Conservation (phyloP, 2,113 vertebrate genomes). For the Corythoichthys intestinalis region DNA sequence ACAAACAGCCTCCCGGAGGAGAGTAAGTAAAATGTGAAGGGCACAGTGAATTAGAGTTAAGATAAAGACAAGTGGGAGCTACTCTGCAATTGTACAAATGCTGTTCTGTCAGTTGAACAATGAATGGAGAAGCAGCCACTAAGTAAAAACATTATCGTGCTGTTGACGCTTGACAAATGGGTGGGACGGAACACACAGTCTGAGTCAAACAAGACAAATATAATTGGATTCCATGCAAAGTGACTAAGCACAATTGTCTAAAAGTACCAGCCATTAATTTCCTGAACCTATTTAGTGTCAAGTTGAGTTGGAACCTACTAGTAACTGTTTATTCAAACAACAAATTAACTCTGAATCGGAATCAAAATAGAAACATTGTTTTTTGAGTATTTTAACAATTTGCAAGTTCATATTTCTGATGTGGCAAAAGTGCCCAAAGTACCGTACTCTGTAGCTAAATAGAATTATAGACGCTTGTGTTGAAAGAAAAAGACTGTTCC, state of each 20-base stretch:
- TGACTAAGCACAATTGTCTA: not conserved
- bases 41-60: conserved; percentile 40
- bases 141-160: conserved; percentile 21
- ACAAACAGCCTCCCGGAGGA: conserved; percentile 40
- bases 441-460: too few species aligned
- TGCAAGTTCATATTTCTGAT: too few species aligned
- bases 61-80: conserved; percentile 53
- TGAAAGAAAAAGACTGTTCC: too few species aligned
- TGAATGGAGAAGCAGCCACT: not conserved
- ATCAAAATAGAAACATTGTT: too few species aligned
- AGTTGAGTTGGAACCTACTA: not conserved
- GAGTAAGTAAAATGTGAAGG: conserved; percentile 51
- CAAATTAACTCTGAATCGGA: too few species aligned
- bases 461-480: too few species aligned
- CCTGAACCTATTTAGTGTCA: not conserved
- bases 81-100: conserved; percentile 24
- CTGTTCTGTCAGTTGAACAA: conserved; percentile 13
- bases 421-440: too few species aligned
- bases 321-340: too few species aligned
- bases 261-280: not conserved
- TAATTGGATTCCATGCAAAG: not conserved
- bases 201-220: not conserved
- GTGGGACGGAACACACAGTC: not conserved
- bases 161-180: conserved; percentile 7
- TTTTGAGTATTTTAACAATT: too few species aligned